Percentiles rank a stretch among this genome's conserved stretches.
phyloP scores from a whole-genome alignment of 2,113 vertebrate genomes.

The Cariama cristata region DNA sequence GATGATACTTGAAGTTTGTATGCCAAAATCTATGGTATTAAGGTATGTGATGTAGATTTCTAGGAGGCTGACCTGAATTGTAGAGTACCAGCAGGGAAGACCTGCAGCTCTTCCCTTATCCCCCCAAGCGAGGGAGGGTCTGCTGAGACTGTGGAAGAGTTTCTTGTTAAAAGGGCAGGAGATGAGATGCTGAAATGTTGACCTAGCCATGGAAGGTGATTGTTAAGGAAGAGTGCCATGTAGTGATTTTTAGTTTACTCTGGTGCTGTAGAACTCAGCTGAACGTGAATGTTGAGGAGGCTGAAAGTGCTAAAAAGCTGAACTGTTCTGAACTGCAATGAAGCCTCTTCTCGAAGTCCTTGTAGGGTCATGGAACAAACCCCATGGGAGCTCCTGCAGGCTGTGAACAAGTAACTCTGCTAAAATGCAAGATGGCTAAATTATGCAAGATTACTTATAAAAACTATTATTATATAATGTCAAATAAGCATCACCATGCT shows the following conservation, averaged over 20 bases:
- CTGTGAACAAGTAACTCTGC: neutral
- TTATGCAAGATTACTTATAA: neutral
- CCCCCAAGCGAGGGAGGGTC: neutral
- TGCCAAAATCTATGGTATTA: accelerated
- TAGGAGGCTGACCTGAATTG: neutral
- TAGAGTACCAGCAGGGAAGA: too few species aligned
- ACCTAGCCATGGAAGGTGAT: accelerated
- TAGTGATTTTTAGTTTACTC: neutral
- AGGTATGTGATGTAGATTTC: neutral
- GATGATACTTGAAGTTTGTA: neutral
- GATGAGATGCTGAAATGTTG: neutral
- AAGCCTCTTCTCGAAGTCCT: neutral
- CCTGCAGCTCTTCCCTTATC: neutral
- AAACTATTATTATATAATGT: neutral
- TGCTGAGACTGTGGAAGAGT: neutral
- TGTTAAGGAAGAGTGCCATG: neutral
- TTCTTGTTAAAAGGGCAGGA: neutral
- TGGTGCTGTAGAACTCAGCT: accelerated
- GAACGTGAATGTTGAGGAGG: neutral
- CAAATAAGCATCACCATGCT: neutral
- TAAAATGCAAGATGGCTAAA: neutral
- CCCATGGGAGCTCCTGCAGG: neutral
- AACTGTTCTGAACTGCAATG: neutral
- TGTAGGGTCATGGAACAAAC: accelerated
- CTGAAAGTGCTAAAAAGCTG: neutral